phyloP scores from a whole-genome alignment of 2,888 invertebrate genomes.

The Axea sp. region DNA sequence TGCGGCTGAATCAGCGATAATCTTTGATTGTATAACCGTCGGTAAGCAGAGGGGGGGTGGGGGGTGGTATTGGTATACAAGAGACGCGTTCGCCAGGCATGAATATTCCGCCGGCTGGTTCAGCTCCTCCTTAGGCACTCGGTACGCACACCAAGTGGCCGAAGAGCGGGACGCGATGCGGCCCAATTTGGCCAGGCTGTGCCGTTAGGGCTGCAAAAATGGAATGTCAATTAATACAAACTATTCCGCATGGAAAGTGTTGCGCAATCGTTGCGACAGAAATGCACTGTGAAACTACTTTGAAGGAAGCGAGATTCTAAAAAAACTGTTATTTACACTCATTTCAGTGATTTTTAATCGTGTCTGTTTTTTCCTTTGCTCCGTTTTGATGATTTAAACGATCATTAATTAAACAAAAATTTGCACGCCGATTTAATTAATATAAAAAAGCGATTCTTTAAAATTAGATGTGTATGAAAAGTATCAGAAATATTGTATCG shows the following conservation, averaged over 20 bases:
- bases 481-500: too few species aligned
- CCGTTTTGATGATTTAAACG: too few species aligned
- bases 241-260: conserved; percentile 54
- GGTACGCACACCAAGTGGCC: conserved; percentile 71
- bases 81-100: conserved; percentile 44
- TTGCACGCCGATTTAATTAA: too few species aligned
- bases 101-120: conserved; percentile 67
- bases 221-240: conserved; percentile 39
- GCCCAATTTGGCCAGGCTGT: conserved; percentile 63
- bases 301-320: too few species aligned
- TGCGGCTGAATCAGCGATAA: conserved; percentile 2
- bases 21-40: conserved; percentile 23
- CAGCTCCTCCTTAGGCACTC: conserved; percentile 62
- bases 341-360: too few species aligned
- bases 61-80: conserved; percentile 41
- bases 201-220: conserved; percentile 56
- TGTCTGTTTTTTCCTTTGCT: too few species aligned
- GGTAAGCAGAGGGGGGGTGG: too few species aligned
- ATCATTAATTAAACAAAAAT: too few species aligned
- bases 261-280: conserved; percentile 42
- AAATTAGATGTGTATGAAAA: too few species aligned
- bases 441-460: too few species aligned
- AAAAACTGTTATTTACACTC: too few species aligned
- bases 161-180: conserved; percentile 58
- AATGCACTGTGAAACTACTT: too few species aligned